Base-by-base conservation (phyloP, 1,140 invertebrate species). In the Diachasma alloeum region DNA sequence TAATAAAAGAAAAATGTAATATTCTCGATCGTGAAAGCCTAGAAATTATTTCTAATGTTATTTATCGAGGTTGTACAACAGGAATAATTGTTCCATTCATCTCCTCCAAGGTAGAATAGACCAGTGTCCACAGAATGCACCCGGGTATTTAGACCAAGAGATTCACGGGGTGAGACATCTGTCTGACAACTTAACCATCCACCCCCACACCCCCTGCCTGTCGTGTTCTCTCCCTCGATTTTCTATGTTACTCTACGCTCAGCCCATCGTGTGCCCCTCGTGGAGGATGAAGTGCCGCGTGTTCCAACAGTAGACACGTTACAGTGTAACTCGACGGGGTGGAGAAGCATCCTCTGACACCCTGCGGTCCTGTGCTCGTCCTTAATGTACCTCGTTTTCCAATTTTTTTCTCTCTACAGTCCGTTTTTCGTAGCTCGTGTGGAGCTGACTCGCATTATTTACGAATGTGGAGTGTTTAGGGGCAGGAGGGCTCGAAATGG, bases 111-210 rank as follows among this genome's bases (percentile, higher is more conserved):
- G 48, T 31, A 72, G 10, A 31, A 31, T 44, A 53, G 19, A 22
- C 39, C 48, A 24, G 22, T 9, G 24, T 48, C 22, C 24, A 9
- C 19, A 37, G 11, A 70, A 24, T 56, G 44, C 53, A 68, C 36
- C 4, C 24, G 56, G 79, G 70, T 84, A 84, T 86, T 85, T 85
- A 84, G 80, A 83, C 81, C 79, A 79, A 81, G 82, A 31, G 81
- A 82, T 81, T 86, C 85, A 86, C 83, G 85, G 80, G 81, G 83
- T 81, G 85, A 85, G 82, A 85, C 85, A 86, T 86, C 85, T 86
- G 85, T 86, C 82, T 81, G 78, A 81, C 82, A 82, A 83, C 82
- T 83, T 82, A 84, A 85, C 81, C 80, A 77, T 79, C 79, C 79
- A 82, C 80, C 79, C 80, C 72, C 74, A 2, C n/a, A 42, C 22